Evolutionary conservation across 2,113 vertebrate species (phyloP).

Genomic region (Vimba vimba): DNA sequence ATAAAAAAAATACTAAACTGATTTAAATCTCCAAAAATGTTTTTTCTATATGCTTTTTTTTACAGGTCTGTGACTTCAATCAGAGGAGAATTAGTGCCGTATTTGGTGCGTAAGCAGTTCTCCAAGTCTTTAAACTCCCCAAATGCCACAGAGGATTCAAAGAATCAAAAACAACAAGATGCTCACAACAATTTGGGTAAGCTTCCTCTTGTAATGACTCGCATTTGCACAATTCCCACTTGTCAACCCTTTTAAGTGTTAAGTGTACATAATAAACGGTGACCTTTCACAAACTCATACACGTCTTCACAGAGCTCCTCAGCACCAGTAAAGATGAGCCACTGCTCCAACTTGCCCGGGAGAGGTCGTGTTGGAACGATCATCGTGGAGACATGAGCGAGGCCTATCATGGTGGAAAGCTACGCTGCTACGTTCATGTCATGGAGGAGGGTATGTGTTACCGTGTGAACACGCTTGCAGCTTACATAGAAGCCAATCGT

Average conservation of each 20-base stretch:
- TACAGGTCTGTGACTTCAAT: constrained; percentile 91
- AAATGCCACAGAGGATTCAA: constrained; percentile 78
- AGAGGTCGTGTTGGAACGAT: constrained; percentile 92
- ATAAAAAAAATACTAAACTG: background rate
- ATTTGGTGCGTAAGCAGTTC: constrained; percentile 95
- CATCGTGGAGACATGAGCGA: constrained; percentile 87
- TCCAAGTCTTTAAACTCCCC: constrained; percentile 76
- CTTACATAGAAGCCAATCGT: constrained; percentile 94
- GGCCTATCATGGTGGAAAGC: constrained; percentile 84
- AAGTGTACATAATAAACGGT: background rate
- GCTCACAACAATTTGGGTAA: constrained; percentile 59
- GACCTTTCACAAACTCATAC: background rate
- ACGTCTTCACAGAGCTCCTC: constrained; percentile 79
- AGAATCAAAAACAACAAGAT: constrained; percentile 83
- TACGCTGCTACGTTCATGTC: constrained; percentile 95
- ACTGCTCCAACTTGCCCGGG: constrained; percentile 82
- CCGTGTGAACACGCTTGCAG: constrained; percentile 90
- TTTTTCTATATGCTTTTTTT: constrained; percentile 21
- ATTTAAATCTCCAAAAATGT: background rate
- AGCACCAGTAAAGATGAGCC: constrained; percentile 82
- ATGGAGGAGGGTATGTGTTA: constrained; percentile 91
- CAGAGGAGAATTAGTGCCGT: constrained; percentile 92
- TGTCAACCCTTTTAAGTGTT: background rate
- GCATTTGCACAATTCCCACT: background rate
- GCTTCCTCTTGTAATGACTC: background rate